These are phyloP conservation scores for Steinernema scapterisci DNA, from an alignment of 2,888 invertebrate species.

Conservation along the genomic window DNA sequence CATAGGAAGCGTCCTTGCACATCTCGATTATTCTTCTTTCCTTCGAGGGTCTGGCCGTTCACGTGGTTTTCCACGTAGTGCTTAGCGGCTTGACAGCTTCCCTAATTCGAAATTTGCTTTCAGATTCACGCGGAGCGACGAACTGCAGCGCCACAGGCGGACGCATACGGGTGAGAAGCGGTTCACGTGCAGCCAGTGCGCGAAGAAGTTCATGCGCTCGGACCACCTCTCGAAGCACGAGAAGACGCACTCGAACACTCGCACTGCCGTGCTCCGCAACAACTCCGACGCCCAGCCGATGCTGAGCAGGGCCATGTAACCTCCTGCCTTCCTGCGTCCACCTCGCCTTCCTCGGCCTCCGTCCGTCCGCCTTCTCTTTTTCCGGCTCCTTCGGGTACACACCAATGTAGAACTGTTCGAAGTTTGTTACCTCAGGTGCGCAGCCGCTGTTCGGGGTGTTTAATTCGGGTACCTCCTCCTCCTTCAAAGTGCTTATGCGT, in stretches of 20 bases:
- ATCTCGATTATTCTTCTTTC: no score
- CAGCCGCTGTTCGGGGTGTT: conserved; percentile 22
- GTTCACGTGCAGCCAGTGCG: conserved; percentile 58
- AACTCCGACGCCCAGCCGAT: conserved; percentile 16
- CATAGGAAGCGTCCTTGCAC: no score
- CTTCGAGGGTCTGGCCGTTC: no score
- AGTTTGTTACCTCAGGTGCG: conserved; percentile 20
- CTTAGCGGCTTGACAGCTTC: no score
- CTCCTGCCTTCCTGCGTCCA: background rate
- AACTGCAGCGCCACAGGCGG: conserved; percentile 63
- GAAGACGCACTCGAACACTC: conserved; percentile 52
- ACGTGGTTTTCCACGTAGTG: no score
- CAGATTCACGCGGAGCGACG: conserved; percentile 65
- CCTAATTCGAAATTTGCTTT: no score
- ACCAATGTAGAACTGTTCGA: background rate
- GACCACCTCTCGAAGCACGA: conserved; percentile 66
- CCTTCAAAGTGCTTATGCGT: conserved; percentile 8
- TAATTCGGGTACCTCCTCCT: conserved; percentile 10
- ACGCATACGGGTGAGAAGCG: conserved; percentile 67
- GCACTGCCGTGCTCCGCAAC: conserved; percentile 29
- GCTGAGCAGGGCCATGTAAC: conserved; percentile 2
- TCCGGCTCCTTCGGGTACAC: background rate
- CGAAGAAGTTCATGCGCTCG: conserved; percentile 66
- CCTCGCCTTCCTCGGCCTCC: no score
- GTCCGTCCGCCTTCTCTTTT: background rate